A percentile compares a stretch with the other conserved stretches of the same genome.
Conservation (phyloP, 2,888 invertebrate species). For the Tortrix viridana region DNA sequence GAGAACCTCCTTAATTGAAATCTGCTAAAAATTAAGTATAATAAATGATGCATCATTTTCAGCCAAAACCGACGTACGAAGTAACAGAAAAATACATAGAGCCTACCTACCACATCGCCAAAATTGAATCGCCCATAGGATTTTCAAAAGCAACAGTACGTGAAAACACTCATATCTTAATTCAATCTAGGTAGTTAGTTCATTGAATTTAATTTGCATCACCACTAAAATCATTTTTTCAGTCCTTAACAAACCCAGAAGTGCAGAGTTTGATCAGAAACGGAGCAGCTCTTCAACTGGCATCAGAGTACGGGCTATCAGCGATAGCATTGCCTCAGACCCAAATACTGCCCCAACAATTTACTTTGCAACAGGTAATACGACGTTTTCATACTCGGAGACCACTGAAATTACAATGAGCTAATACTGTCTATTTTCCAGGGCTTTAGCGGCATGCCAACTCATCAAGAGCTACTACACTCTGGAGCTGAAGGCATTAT, state of each 20-base stretch:
- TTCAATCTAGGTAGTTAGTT: no score
- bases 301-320: slow-evolving; percentile 71
- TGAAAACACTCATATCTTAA: slow-evolving; percentile 23
- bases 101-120: slow-evolving; percentile 57
- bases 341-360: slow-evolving; percentile 65
- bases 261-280: slow-evolving; percentile 69
- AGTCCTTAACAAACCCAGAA: slow-evolving; percentile 66
- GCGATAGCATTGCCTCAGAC: slow-evolving; percentile 70
- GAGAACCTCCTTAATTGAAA: no score
- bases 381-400: neutral
- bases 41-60: slow-evolving; percentile 41
- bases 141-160: slow-evolving; percentile 71
- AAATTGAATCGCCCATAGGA: slow-evolving; percentile 69
- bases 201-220: neutral
- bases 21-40: no score
- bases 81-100: slow-evolving; percentile 73
- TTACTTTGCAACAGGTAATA: slow-evolving; percentile 55
- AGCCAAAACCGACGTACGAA: slow-evolving; percentile 67
- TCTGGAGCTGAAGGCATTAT: slow-evolving; percentile 68
- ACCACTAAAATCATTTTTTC: slow-evolving; percentile 28
- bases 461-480: slow-evolving; percentile 64
- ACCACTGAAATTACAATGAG: neutral
- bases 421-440: slow-evolving; percentile 42
- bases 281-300: slow-evolving; percentile 72
- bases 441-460: slow-evolving; percentile 60